phyloP scores from a whole-genome alignment of 1,140 invertebrate species.

The Dolichoris vasculosae region DNA sequence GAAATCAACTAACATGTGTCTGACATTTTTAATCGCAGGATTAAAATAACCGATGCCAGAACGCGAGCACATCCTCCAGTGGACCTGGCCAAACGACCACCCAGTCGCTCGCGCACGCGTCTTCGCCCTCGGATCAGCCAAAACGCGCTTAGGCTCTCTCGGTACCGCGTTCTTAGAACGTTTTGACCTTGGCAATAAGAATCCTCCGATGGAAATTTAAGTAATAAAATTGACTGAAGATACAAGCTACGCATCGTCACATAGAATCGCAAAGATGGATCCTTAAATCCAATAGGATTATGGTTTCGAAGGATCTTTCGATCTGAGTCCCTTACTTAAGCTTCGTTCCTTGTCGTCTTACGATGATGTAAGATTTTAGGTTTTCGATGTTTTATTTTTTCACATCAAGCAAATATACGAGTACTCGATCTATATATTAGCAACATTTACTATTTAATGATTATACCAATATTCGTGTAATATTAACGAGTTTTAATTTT shows the following conservation, averaged over 20 bases:
- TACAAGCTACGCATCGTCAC: not conserved
- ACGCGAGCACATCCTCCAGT: not conserved
- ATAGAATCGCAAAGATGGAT: constrained; percentile 3
- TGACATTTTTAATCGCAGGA: constrained; percentile 74
- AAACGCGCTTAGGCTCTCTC: not conserved
- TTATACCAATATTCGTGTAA: not conserved
- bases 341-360: constrained; percentile 48
- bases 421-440: not conserved
- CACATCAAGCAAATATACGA: not conserved
- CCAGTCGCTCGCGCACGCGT: not conserved
- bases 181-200: not conserved
- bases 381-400: not conserved
- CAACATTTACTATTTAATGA: not conserved
- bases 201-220: constrained; percentile 12
- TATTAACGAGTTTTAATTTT: not conserved
- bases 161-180: not conserved
- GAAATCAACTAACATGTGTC: constrained; percentile 71
- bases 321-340: not conserved
- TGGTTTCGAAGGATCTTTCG: not conserved
- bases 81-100: constrained; percentile 15
- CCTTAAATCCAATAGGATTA: constrained; percentile 33
- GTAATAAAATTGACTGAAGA: not conserved
- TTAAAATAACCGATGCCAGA: constrained; percentile 58
- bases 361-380: constrained; percentile 20
- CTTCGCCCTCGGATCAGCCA: not conserved